Percentiles rank a stretch among this genome's conserved stretches.
phyloP scores from a whole-genome alignment of 2,113 vertebrate genomes.

The Catharus minimus region DNA sequence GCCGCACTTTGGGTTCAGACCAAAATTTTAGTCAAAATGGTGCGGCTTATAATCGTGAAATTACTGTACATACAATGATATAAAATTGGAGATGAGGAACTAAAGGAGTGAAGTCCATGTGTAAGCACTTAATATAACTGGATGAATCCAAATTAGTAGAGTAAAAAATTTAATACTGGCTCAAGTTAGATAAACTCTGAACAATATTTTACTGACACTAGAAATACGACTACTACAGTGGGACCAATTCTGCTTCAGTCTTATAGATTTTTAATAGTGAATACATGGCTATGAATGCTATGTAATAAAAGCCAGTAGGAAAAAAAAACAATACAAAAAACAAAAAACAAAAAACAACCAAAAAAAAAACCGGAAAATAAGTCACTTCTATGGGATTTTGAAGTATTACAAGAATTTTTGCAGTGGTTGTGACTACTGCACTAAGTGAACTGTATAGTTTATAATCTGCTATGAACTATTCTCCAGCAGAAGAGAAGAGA shows the following conservation, averaged over 20 bases:
- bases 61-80: not conserved
- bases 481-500: not conserved
- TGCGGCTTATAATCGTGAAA: too few relatives aligned
- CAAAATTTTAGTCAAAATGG: too few relatives aligned
- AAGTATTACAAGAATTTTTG: not conserved
- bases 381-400: not conserved
- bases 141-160: not conserved
- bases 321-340: not conserved
- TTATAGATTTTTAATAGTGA: slow-evolving; percentile 43
- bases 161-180: not conserved
- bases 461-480: not conserved
- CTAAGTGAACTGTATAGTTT: not conserved
- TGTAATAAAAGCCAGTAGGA: not conserved
- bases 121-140: not conserved
- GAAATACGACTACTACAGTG: not conserved
- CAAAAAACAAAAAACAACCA: not conserved
- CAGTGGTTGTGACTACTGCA: not conserved
- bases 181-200: not conserved
- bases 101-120: not conserved
- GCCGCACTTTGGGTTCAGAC: too few relatives aligned
- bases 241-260: not conserved
- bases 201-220: not conserved
- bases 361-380: not conserved
- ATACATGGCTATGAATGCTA: not conserved
- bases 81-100: not conserved